Evolutionary conservation across 2,888 invertebrate genomes (phyloP).

Genomic region (Melipona bicolor): DNA sequence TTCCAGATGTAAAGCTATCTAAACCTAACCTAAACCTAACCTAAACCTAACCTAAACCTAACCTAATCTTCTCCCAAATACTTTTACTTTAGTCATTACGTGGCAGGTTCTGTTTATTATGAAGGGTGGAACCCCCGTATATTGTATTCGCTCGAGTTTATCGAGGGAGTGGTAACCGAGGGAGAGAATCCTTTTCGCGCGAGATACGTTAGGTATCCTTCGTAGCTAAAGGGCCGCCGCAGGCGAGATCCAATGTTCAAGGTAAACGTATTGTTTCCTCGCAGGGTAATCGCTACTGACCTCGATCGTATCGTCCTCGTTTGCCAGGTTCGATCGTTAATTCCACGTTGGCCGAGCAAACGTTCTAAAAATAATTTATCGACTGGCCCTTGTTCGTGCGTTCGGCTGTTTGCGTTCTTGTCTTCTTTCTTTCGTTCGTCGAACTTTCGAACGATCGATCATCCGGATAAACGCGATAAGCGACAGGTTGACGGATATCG

Average conservation of each 20-base stretch:
- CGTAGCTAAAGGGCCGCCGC: background rate
- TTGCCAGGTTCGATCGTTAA: slow-evolving; percentile 67
- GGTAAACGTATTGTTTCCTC: slow-evolving; percentile 40
- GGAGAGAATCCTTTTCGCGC: background rate
- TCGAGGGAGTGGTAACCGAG: background rate
- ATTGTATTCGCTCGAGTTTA: background rate
- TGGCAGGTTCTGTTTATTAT: too few relatives aligned
- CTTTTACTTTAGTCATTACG: too few relatives aligned
- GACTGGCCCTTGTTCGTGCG: slow-evolving; percentile 65
- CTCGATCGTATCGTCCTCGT: slow-evolving; percentile 68
- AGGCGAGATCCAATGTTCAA: slow-evolving; percentile 31
- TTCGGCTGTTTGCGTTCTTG: slow-evolving; percentile 28
- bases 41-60: too few relatives aligned
- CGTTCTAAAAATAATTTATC: slow-evolving; percentile 73
- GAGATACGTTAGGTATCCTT: slow-evolving; percentile 10
- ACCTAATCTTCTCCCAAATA: too few relatives aligned
- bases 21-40: too few relatives aligned
- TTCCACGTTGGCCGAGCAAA: slow-evolving; percentile 59
- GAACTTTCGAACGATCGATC: slow-evolving; percentile 55
- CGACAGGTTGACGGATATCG: background rate
- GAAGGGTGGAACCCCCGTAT: background rate
- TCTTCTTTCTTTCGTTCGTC: slow-evolving; percentile 48
- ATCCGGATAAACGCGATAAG: slow-evolving; percentile 2
- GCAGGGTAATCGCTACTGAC: slow-evolving; percentile 36
- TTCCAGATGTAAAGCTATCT: too few relatives aligned